Evolutionary conservation across 2,797 vertebrate genomes (phyloP), one percentile per base, ranked within the genome.

Genomic region (Natrix natrix): DNA sequence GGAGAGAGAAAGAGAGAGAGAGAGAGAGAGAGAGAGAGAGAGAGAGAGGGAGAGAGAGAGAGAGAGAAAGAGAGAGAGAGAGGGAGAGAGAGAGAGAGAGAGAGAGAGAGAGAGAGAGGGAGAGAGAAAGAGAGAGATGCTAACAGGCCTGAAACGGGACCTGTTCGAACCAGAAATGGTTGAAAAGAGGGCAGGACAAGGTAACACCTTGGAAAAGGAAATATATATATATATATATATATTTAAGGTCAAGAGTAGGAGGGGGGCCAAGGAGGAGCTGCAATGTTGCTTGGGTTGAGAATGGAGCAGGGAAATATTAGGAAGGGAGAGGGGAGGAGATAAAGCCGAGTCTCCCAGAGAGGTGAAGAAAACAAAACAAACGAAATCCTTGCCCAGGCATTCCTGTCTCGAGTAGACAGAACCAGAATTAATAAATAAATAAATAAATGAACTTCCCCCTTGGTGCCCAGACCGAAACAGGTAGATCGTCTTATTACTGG

Each of bases 121-220:
- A 6, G 32, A 37, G 32, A 69, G 48, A 48, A 2, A 48, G 48
- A 48, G 48, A 48, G 16, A 20, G 2, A 10, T 28, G 12, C 1
- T 11, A 8, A 37, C 69, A 22, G 26, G 28, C 61, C 86, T 12
- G 0, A 60, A 56, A 43, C 8, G 2, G 1, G 22, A 66, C 91
- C 78, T 87, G 93, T 55, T 90, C 12, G 2, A 87, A 90, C 93
- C 93, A 92, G 93, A 92, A 87, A 20, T 1, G 55, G 56, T 48
- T n/a, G 8, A 12, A 5, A 24, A 83, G 43, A 22, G 88, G 14
- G 14, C 24, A 5, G 8, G n/a, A 37, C 28, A 24, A 16, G 26
- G n/a, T 28, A 28, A 63, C 22, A 28, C 48, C n/a, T 86, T 13
- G 16, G 6, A 13, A 37, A 59, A 43, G 3, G 74, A 17, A 37